These are phyloP conservation scores for Platygyra sinensis DNA, from an alignment of 64 coral and sea anemone species.

Conservation along the genomic window DNA sequence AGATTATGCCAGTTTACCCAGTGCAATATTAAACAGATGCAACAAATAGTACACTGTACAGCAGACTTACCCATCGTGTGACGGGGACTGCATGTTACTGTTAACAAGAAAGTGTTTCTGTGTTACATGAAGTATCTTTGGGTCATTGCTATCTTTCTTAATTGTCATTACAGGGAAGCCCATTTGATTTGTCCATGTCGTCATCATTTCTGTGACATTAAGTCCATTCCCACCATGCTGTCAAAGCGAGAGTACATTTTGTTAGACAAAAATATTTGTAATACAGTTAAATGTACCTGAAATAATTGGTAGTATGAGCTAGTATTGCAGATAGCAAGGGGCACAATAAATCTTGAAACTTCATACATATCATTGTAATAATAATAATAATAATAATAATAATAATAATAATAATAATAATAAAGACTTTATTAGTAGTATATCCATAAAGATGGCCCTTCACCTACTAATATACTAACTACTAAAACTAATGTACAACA, in stretches of 20 bases:
- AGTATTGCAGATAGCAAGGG: too few species aligned
- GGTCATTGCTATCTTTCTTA: not conserved
- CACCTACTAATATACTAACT: too few species aligned
- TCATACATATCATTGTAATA: too few species aligned
- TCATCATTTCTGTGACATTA: slow-evolving; percentile 41
- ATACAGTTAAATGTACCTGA: not conserved
- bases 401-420: too few species aligned
- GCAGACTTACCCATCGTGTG: slow-evolving; percentile 4
- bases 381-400: too few species aligned
- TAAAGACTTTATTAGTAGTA: too few species aligned
- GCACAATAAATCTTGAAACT: too few species aligned
- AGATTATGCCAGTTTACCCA: too few species aligned
- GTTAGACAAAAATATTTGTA: not conserved
- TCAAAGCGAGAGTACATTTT: not conserved
- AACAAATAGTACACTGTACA: not conserved
- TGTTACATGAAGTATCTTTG: not conserved
- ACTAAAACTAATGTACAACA: too few species aligned
- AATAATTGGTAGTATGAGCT: too few species aligned
- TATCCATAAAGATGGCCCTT: too few species aligned
- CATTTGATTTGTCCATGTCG: slow-evolving; percentile 65
- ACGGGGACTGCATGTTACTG: not conserved
- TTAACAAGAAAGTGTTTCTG: slow-evolving; percentile 59
- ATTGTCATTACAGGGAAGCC: slow-evolving; percentile 61
- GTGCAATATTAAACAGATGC: too few species aligned
- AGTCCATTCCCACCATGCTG: not conserved